phyloP scores from a whole-genome alignment of 2,888 invertebrate species.

The Chloroclystis v-ata region DNA sequence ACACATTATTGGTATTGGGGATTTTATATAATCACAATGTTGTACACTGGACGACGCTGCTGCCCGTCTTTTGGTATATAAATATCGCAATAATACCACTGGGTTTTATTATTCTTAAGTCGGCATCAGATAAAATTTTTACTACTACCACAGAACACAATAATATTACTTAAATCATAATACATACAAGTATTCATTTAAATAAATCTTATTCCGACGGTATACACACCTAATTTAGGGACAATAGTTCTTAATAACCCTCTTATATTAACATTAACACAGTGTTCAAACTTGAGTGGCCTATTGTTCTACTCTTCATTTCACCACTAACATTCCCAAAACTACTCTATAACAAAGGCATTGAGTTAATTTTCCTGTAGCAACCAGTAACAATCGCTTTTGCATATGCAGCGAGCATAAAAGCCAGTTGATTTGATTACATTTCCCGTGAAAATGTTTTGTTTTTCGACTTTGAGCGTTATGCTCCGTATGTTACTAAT shows the following conservation, averaged over 20 bases:
- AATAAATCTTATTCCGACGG: too few relatives aligned
- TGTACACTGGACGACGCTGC: too few relatives aligned
- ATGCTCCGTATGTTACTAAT: constrained; percentile 18
- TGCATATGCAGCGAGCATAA: constrained; percentile 33
- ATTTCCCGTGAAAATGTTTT: constrained; percentile 46
- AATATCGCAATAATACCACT: too few relatives aligned
- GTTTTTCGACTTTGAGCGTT: constrained; percentile 33
- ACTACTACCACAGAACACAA: too few relatives aligned
- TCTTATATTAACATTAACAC: constrained; percentile 60
- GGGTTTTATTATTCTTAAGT: too few relatives aligned
- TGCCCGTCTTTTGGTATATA: too few relatives aligned
- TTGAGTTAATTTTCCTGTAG: constrained; percentile 29
- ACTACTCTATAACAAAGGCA: constrained; percentile 2
- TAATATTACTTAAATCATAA: too few relatives aligned
- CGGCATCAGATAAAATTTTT: too few relatives aligned
- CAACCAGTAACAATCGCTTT: constrained; percentile 19
- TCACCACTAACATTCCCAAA: constrained; percentile 24
- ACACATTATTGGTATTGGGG: too few relatives aligned
- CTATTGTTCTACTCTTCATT: constrained; percentile 52
- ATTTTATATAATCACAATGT: too few relatives aligned
- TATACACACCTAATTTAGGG: constrained; percentile 22
- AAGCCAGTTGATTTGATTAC: constrained; percentile 60
- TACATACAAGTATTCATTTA: too few relatives aligned
- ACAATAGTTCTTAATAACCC: constrained; percentile 37
- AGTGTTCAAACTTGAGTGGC: constrained; percentile 49